Conservation (phyloP, 2,888 invertebrate species). For the Sabatieria punctata region DNA sequence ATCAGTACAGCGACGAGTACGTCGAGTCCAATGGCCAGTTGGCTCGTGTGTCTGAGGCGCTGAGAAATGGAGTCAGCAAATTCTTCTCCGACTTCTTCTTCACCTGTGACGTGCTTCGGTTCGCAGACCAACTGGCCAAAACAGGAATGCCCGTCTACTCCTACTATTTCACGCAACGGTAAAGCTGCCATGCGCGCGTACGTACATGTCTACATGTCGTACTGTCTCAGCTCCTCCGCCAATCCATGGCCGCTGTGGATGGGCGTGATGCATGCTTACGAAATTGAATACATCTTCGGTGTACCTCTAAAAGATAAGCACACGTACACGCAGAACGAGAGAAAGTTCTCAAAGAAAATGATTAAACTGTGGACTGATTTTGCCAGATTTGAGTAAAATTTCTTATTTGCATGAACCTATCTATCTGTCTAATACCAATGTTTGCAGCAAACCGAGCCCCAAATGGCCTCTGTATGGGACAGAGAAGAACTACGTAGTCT, state of each 20-base stretch:
- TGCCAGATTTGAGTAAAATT: slow-evolving; percentile 68
- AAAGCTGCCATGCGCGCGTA: not conserved
- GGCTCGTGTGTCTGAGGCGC: not conserved
- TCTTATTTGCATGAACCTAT: not conserved
- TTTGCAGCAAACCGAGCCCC: too few relatives aligned
- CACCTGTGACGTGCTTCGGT: slow-evolving; percentile 56
- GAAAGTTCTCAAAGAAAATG: slow-evolving; percentile 69
- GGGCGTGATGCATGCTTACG: slow-evolving; percentile 96
- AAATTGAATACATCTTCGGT: slow-evolving; percentile 92
- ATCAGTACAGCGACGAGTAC: slow-evolving; percentile 23
- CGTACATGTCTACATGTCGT: too few relatives aligned
- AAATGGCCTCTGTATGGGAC: too few relatives aligned
- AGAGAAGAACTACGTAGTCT: too few relatives aligned
- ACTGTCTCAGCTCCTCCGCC: slow-evolving; percentile 36
- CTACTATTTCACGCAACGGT: slow-evolving; percentile 30
- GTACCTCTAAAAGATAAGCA: slow-evolving; percentile 73
- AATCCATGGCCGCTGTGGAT: slow-evolving; percentile 97
- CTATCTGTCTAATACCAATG: not conserved
- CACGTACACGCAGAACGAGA: slow-evolving; percentile 66
- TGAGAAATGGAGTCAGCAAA: slow-evolving; percentile 23
- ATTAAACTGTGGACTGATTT: slow-evolving; percentile 84
- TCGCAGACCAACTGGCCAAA: not conserved
- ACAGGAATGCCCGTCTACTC: slow-evolving; percentile 17
- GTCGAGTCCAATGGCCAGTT: too few relatives aligned
- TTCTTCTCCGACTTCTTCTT: slow-evolving; percentile 84